Evolutionary conservation across 2,888 invertebrate genomes (phyloP).

Genomic region (Gymnosoma rotundatum): DNA sequence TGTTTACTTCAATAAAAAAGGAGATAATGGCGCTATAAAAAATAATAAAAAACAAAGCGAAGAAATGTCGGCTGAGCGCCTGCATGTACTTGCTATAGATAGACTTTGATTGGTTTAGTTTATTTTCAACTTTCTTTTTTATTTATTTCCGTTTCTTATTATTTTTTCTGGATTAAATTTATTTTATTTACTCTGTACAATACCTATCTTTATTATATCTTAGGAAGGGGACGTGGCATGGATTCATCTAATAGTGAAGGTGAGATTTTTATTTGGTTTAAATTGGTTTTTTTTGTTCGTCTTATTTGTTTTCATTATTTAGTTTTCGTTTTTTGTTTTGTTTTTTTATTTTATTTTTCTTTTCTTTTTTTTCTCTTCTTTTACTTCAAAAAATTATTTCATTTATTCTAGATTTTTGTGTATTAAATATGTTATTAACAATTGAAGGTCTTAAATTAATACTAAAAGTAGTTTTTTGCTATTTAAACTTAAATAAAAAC

Average conservation of each 20-base stretch:
- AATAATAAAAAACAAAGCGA: too few relatives aligned
- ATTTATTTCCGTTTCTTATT: constrained; percentile 65
- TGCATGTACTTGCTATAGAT: too few relatives aligned
- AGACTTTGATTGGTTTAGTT: constrained; percentile 49
- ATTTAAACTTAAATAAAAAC: not conserved
- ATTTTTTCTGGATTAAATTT: constrained; percentile 65
- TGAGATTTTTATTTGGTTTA: constrained; percentile 80
- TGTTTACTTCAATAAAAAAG: too few relatives aligned
- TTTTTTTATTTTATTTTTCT: constrained; percentile 11
- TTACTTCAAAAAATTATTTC: constrained; percentile 9
- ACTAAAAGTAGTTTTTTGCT: constrained; percentile 13
- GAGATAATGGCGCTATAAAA: too few relatives aligned
- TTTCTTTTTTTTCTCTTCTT: constrained; percentile 13
- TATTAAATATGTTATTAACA: constrained; percentile 12
- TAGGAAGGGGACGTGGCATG: constrained; percentile 87
- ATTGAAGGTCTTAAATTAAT: constrained; percentile 31
- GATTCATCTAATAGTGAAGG: constrained; percentile 88
- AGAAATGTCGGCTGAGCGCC: too few relatives aligned
- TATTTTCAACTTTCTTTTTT: constrained; percentile 70
- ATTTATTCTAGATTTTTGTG: constrained; percentile 17
- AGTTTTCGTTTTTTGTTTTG: constrained; percentile 10
- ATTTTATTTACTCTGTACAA: constrained; percentile 68
- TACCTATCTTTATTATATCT: constrained; percentile 75
- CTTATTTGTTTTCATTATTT: not conserved
- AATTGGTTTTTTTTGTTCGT: constrained; percentile 43